These are phyloP conservation scores for Callospermophilus lateralis DNA, from an alignment of 2,113 vertebrate species.

Conservation along the genomic window DNA sequence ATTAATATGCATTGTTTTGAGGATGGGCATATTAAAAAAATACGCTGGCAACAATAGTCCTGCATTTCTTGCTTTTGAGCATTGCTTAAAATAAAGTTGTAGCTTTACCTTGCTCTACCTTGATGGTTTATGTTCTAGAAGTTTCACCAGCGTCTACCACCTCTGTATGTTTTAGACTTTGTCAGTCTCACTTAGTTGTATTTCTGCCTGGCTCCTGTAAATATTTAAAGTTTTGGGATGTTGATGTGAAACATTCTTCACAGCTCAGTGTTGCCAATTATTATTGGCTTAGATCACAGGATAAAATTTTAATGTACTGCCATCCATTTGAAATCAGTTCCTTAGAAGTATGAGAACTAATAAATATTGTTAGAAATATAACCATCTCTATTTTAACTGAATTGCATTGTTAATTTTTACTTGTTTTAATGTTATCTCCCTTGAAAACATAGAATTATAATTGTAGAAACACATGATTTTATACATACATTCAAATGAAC, in stretches of 20 bases:
- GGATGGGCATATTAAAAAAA: neutral
- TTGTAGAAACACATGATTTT: neutral
- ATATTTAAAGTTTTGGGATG: slow-evolving; percentile 47
- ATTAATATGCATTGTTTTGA: neutral
- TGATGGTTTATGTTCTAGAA: neutral
- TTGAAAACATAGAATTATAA: neutral
- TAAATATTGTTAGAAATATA: slow-evolving; percentile 1
- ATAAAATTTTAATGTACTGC: neutral
- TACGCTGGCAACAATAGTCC: neutral
- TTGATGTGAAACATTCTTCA: neutral
- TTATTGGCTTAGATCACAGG: neutral
- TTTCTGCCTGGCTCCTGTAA: neutral
- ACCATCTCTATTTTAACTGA: neutral
- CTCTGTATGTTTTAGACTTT: neutral
- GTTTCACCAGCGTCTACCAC: neutral
- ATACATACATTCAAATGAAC: neutral
- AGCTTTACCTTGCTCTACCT: neutral
- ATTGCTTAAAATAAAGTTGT: neutral
- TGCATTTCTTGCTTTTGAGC: neutral
- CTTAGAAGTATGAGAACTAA: slow-evolving; percentile 18
- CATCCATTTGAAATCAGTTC: slow-evolving; percentile 44
- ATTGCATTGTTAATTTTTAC: neutral
- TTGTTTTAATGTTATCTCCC: neutral
- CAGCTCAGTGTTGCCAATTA: neutral
- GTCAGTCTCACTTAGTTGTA: neutral